Percentiles rank a stretch among this genome's conserved stretches.
Conservation (phyloP, 1,140 invertebrate species). For the Proales similis region DNA sequence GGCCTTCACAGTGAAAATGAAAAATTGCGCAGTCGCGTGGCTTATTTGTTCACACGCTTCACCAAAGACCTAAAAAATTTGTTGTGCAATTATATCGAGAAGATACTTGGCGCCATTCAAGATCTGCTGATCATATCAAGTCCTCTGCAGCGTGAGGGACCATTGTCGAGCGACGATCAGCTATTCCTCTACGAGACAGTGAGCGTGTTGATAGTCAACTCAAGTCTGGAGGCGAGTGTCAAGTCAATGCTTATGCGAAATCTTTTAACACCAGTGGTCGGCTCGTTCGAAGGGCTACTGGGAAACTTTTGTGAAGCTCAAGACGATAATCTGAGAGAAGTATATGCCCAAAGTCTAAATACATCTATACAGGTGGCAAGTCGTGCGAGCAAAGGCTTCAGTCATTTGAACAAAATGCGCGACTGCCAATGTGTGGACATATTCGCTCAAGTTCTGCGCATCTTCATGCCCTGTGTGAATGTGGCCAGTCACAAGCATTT, state of each 20-base stretch:
- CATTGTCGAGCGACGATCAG: conserved; percentile 56
- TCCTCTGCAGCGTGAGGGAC: conserved; percentile 39
- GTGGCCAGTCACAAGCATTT: conserved; percentile 48
- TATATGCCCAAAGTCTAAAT: conserved; percentile 52
- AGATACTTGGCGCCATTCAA: conserved; percentile 56
- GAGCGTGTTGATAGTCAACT: conserved; percentile 56
- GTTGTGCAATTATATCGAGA: conserved; percentile 55
- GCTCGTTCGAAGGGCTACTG: conserved; percentile 50
- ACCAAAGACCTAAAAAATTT: conserved; percentile 52
- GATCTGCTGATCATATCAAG: conserved; percentile 53
- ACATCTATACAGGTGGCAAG: conserved; percentile 57
- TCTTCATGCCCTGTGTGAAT: conserved; percentile 56
- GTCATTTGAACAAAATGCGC: conserved; percentile 57
- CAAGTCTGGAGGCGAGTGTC: conserved; percentile 52
- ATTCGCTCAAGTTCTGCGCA: conserved; percentile 56
- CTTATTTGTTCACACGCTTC: conserved; percentile 58
- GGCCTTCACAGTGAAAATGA: conserved; percentile 54
- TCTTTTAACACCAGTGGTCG: conserved; percentile 53
- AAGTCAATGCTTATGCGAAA: conserved; percentile 48
- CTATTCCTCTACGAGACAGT: conserved; percentile 60
- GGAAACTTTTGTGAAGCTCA: conserved; percentile 46
- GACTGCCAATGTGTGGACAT: conserved; percentile 55
- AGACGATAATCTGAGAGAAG: conserved; percentile 47
- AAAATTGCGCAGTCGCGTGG: conserved; percentile 55
- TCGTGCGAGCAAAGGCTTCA: conserved; percentile 60